Evolutionary conservation across 2,797 vertebrate species (phyloP), one percentile per base, ranked within the genome.

Genomic region (Apogon talboti): DNA sequence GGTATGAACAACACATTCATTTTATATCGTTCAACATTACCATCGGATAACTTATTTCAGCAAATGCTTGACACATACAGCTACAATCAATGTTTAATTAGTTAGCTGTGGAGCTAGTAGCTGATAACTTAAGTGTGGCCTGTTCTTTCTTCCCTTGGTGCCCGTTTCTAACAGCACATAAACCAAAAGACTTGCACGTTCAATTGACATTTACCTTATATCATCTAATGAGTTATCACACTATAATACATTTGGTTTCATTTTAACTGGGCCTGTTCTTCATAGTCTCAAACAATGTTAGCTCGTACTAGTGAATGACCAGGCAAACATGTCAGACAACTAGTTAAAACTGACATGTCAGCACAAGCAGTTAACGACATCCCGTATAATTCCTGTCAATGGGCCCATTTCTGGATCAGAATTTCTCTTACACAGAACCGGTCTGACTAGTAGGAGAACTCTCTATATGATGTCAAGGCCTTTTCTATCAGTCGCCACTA

Each of bases 391-490:
- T 42, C 19, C 16, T 64, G 28, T 33, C 24, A 65, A 11, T 1
- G 2, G 40, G 19, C 19, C 58, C 1, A 21, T 41, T 78, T 75
- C 47, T 42, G 45, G 53, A 54, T 48, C 11, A 33, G 24, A 44
- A 18, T 4, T 51, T 3, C 15, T 28, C 18, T 11, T 11, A 19
- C n/a, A 55, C 66, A 3, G 6, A 81, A 63, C 75, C 57, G 60
- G 51, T 80, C 11, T 55, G 56, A 74, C 69, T 49, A 21, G 58
- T 60, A 78, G 46, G 5, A 28, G 44, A 66, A 60, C 14, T 28
- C 14, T 28, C 35, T 33, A 61, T 46, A 42, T 76, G 45, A 65
- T 54, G 14, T 11, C 48, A 45, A 59, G 90, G 83, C 90, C 88
- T 84, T 6, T 45, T 15, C 42, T 72, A 42, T 16, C 56, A 76